These are phyloP conservation scores for Takifugu ocellatus DNA, from an alignment of 2,797 vertebrate species.

Conservation along the genomic window DNA sequence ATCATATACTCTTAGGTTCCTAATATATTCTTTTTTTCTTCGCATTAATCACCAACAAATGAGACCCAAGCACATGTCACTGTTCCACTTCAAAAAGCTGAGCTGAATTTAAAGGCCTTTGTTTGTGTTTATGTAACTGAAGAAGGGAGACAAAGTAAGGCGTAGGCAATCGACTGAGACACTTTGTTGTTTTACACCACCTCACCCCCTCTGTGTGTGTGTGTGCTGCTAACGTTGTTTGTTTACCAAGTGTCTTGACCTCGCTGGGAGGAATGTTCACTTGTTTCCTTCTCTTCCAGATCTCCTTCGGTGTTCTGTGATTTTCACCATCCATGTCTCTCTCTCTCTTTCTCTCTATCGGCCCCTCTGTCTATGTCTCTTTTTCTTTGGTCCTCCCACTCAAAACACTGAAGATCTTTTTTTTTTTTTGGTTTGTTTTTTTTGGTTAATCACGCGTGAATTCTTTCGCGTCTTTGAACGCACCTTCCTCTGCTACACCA, in stretches of 20 bases:
- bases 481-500: conserved; percentile 40
- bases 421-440: conserved; percentile 47
- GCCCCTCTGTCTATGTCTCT: conserved; percentile 53
- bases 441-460: conserved; percentile 65
- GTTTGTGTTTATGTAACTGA: conserved; percentile 73
- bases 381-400: conserved; percentile 68
- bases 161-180: conserved; percentile 67
- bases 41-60: conserved; percentile 70
- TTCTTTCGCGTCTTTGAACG: conserved; percentile 57
- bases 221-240: conserved; percentile 55
- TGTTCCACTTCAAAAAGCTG: conserved; percentile 66
- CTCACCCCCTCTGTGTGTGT: conserved; percentile 61
- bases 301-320: conserved; percentile 52
- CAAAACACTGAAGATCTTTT: conserved; percentile 53
- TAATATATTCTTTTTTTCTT: conserved; percentile 59
- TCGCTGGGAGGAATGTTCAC: conserved; percentile 59
- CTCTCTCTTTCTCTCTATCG: conserved; percentile 26
- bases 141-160: conserved; percentile 72
- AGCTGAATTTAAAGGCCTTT: conserved; percentile 67
- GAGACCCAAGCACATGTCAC: conserved; percentile 68
- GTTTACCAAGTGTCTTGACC: conserved; percentile 69
- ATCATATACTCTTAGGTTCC: conserved; percentile 42
- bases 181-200: conserved; percentile 70
- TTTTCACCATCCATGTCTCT: conserved; percentile 59
- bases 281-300: conserved; percentile 51